Conservation (phyloP, 2,113 vertebrate species). For the Pseudolaguvia tuberculata region DNA sequence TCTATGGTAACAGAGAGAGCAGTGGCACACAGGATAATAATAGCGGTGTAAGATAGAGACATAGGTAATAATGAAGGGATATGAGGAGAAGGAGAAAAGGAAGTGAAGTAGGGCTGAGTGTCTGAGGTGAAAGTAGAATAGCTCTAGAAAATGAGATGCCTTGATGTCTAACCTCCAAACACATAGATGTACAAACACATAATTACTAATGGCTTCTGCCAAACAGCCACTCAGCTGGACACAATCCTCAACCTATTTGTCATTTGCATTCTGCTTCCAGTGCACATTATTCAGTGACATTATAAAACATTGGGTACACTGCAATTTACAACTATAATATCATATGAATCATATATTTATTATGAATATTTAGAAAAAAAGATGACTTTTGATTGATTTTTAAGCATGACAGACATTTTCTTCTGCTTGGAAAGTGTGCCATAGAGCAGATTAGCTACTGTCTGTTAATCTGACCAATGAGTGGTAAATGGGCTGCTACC, state of each 20-base stretch:
- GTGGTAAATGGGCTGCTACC: background rate
- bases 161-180: conserved; percentile 5
- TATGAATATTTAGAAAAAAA: conserved; percentile 14
- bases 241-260: conserved; percentile 7
- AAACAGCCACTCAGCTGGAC: conserved; percentile 8
- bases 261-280: conserved; percentile 12
- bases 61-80: conserved; percentile 56
- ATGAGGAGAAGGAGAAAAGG: conserved; percentile 45
- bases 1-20: conserved; percentile 58
- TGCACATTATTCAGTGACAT: conserved; percentile 22
- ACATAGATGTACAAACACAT: conserved; percentile 17
- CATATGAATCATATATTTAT: conserved; percentile 42
- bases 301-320: conserved; percentile 1
- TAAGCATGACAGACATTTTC: conserved; percentile 52
- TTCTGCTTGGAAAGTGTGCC: background rate
- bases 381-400: conserved; percentile 59
- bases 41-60: conserved; percentile 49
- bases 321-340: conserved; percentile 10
- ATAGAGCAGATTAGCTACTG: background rate
- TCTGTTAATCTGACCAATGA: conserved; percentile 8
- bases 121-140: conserved; percentile 31
- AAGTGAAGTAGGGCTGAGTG: conserved; percentile 57
- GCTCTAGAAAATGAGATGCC: background rate
- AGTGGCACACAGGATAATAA: conserved; percentile 53
- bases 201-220: conserved; percentile 9